Percentiles rank a stretch among this genome's conserved stretches.
phyloP scores from a whole-genome alignment of 2,888 invertebrate genomes.

The Pseudanteris insignis region DNA sequence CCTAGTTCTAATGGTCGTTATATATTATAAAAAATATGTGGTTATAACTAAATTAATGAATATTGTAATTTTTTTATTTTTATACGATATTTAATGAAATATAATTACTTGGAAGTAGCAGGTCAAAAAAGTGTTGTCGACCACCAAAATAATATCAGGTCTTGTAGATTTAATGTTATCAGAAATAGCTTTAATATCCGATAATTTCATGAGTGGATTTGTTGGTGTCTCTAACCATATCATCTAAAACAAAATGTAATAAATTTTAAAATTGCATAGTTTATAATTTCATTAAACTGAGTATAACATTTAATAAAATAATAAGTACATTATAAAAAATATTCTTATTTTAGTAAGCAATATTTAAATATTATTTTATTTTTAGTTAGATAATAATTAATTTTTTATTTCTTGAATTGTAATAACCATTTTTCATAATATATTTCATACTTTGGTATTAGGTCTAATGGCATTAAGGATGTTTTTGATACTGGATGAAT shows the following conservation, averaged over 20 bases:
- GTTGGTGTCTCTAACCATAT: conserved; percentile 97
- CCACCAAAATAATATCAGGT: conserved; percentile 76
- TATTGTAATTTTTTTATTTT: neutral
- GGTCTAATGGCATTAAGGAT: conserved; percentile 77
- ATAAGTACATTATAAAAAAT: no score
- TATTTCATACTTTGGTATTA: conserved; percentile 80
- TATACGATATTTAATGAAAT: neutral
- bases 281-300: no score
- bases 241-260: conserved; percentile 69
- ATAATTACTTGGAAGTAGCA: conserved; percentile 78
- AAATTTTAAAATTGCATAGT: no score
- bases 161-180: conserved; percentile 70
- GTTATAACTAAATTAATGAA: no score
- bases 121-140: conserved; percentile 95
- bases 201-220: conserved; percentile 92
- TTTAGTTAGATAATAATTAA: neutral
- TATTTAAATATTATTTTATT: no score
- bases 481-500: conserved; percentile 75
- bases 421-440: no score
- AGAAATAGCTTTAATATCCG: conserved; percentile 80
- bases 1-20: conserved; percentile 89
- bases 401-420: neutral
- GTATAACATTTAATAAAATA: no score
- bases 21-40: no score
- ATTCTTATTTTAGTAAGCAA: no score